Percentiles rank a stretch among this genome's conserved stretches.
These are phyloP conservation scores for Notarius quadriscutis DNA, from an alignment of 2,113 vertebrate genomes.

Conservation along the genomic window DNA sequence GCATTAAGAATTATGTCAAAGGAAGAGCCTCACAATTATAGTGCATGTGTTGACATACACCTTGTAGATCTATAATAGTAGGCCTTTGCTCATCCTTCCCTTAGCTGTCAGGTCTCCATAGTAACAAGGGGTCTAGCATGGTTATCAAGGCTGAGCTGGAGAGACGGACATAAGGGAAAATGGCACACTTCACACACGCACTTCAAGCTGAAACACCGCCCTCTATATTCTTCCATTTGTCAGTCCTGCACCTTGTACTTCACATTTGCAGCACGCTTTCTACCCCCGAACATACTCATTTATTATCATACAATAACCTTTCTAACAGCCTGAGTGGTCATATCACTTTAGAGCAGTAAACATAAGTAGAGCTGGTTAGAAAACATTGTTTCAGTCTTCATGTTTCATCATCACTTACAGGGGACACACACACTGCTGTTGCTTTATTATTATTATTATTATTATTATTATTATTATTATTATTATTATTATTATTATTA, in stretches of 20 bases:
- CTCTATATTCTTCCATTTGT: not conserved
- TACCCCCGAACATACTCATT: not conserved
- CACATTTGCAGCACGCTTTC: not conserved
- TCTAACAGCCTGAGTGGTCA: not conserved
- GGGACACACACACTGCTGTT: not conserved
- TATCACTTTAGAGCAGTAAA: not conserved
- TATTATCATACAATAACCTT: no score
- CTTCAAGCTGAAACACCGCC: slow-evolving; percentile 14
- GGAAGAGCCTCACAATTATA: not conserved
- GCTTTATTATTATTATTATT: no score
- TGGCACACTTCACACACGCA: slow-evolving; percentile 44
- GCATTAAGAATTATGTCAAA: not conserved
- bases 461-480: no score
- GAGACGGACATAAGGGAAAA: slow-evolving; percentile 69
- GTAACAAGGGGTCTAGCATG: slow-evolving; percentile 72
- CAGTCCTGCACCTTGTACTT: not conserved
- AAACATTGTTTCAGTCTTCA: not conserved
- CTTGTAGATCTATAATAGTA: slow-evolving; percentile 62
- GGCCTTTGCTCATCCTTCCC: slow-evolving; percentile 65
- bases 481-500: no score
- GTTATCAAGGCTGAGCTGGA: slow-evolving; percentile 60
- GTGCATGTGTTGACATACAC: slow-evolving; percentile 1
- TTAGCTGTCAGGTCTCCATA: slow-evolving; percentile 71
- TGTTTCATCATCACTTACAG: not conserved
- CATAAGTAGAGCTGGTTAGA: not conserved